A percentile compares a stretch with the other conserved stretches of the same genome.
Conservation (phyloP, 2,888 invertebrate species). For the Leucozona laternaria region DNA sequence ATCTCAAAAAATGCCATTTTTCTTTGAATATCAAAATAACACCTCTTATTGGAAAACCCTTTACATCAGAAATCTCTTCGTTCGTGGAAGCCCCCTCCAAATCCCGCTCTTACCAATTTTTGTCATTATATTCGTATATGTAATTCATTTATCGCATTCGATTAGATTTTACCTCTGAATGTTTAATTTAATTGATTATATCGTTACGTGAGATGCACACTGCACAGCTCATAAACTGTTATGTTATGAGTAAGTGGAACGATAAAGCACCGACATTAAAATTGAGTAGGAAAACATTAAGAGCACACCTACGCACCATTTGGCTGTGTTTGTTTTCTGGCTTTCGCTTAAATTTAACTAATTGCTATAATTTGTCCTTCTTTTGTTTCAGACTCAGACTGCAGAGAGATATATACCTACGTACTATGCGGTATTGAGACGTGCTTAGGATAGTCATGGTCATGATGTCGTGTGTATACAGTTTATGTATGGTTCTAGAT, state of each 20-base stretch:
- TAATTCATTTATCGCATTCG: no score
- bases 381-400: slow-evolving; percentile 5
- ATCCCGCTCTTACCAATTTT: no score
- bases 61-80: no score
- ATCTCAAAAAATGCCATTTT: no score
- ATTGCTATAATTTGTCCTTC: slow-evolving; percentile 37
- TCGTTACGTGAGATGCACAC: slow-evolving; percentile 7
- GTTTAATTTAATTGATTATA: slow-evolving; percentile 6
- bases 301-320: slow-evolving; percentile 5
- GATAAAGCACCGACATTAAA: slow-evolving; percentile 12
- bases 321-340: slow-evolving; percentile 19
- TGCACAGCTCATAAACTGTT: not conserved
- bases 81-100: no score
- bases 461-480: not conserved
- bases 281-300: slow-evolving; percentile 25
- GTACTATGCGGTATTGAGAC: not conserved
- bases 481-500: slow-evolving; percentile 8
- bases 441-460: not conserved
- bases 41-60: no score
- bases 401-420: not conserved
- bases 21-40: no score
- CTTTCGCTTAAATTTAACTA: slow-evolving; percentile 25
- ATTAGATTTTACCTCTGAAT: not conserved
- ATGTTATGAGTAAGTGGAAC: not conserved
- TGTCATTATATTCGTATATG: no score